Base-by-base conservation (phyloP, 2,888 invertebrate genomes). In the Euzophera pinguis region DNA sequence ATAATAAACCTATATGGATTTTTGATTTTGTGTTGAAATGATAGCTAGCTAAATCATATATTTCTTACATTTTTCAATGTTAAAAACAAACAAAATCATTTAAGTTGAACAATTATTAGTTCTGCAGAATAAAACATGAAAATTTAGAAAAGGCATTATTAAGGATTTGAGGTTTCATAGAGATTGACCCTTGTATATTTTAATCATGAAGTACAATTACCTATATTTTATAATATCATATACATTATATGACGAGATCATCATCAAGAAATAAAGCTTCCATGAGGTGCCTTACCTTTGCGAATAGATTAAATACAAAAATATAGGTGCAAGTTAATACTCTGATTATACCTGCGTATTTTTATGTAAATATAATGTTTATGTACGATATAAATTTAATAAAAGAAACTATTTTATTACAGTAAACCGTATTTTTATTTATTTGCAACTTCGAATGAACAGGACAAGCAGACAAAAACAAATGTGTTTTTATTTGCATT, bases 331-430 rank as follows among this genome's bases (percentile, higher is more conserved):
- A 78, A 83, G 70, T 73, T 58, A 78, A 88, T 88, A 87, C 88
- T 88, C 88, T 71, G 56, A 75, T 72, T 76, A 78, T 75, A 79
- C 65, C 71, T 71, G 75, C 80, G 78, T n/a, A 76, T 75, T 77
- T 71, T 22, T 78, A 71, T 87, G 87, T 88, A 89, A 83, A 84
- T 83, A 84, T 69, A 64, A 79, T 70, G 61, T 84, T 68, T 79
- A 73, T 83, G 79, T 86, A 85, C 54, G 81, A 79, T 77, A 76
- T 77, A 69, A 75, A 72, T 70, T n/a, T 65, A 82, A 84, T 81
- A 81, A 85, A 84, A 76, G 80, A 87, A 86, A 83, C 78, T 89
- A 89, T 89, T 89, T 89, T 89, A 89, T 86, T 87, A 84, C 76
- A 77, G 72, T 74, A 76, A 51, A 8, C 7, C 68, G 42, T 64